Conservation (phyloP, 2,797 vertebrate genomes). For the Erethizon dorsatum region DNA sequence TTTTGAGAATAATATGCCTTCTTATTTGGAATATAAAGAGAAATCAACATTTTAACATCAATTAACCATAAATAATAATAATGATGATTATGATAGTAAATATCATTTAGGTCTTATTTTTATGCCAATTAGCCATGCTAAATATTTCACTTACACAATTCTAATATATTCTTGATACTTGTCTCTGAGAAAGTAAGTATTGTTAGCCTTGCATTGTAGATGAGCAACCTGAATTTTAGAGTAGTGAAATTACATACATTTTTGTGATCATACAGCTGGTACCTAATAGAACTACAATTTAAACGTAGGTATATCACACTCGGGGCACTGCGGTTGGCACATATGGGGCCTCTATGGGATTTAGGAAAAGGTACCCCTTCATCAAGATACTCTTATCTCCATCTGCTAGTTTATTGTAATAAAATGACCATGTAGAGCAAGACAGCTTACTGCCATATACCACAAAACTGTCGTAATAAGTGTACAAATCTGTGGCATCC, state of each 20-base stretch:
- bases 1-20: slow-evolving; percentile 50
- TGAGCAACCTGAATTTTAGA: slow-evolving; percentile 3
- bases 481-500: not conserved
- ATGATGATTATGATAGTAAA: not conserved
- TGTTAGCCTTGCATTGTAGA: not conserved
- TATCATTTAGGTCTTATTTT: not conserved
- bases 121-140: not conserved
- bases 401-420: slow-evolving; percentile 38
- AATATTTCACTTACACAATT: not conserved
- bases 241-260: not conserved
- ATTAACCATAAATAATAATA: not conserved
- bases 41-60: not conserved
- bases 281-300: not conserved
- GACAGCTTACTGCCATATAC: slow-evolving; percentile 53
- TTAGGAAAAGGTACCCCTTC: not conserved
- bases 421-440: slow-evolving; percentile 33
- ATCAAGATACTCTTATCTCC: slow-evolving; percentile 36
- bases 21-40: slow-evolving; percentile 59
- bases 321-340: not conserved
- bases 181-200: not conserved
- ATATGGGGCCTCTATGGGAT: not conserved
- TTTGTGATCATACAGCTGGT: not conserved
- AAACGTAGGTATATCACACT: not conserved
- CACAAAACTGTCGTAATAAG: slow-evolving; percentile 7
- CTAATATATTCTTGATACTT: not conserved